phyloP scores from a whole-genome alignment of 2,113 vertebrate species.

The Anhinga anhinga region DNA sequence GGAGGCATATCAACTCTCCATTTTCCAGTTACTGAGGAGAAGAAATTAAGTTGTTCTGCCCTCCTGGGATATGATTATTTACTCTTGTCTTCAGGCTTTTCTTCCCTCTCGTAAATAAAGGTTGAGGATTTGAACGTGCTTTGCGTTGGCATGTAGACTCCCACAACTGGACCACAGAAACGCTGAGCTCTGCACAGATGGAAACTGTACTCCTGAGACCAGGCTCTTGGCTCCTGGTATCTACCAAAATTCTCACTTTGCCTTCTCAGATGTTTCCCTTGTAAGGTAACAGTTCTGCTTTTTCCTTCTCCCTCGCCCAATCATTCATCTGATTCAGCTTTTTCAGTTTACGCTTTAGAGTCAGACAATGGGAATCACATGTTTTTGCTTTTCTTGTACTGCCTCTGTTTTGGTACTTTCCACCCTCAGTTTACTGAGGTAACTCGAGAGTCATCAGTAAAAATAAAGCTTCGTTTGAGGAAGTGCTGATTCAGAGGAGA shows the following conservation, averaged over 20 bases:
- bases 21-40: not conserved
- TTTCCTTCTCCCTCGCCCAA: not conserved
- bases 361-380: not conserved
- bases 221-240: not conserved
- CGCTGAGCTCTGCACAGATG: not conserved
- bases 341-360: not conserved
- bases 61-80: not conserved
- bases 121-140: not conserved
- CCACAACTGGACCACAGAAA: fast-evolving
- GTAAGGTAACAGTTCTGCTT: not conserved
- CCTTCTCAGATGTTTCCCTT: not conserved
- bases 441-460: not conserved
- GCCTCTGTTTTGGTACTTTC: not conserved
- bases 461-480: not conserved
- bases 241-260: not conserved
- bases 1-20: not conserved
- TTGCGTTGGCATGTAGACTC: not conserved
- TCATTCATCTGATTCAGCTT: not conserved
- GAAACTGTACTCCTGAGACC: not conserved
- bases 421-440: not conserved
- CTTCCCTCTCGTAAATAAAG: not conserved
- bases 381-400: not conserved
- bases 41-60: not conserved
- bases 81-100: not conserved
- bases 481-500: not conserved